These are phyloP conservation scores for Amphilophus citrinellus DNA, from an alignment of 2,113 vertebrate genomes.

Conservation along the genomic window DNA sequence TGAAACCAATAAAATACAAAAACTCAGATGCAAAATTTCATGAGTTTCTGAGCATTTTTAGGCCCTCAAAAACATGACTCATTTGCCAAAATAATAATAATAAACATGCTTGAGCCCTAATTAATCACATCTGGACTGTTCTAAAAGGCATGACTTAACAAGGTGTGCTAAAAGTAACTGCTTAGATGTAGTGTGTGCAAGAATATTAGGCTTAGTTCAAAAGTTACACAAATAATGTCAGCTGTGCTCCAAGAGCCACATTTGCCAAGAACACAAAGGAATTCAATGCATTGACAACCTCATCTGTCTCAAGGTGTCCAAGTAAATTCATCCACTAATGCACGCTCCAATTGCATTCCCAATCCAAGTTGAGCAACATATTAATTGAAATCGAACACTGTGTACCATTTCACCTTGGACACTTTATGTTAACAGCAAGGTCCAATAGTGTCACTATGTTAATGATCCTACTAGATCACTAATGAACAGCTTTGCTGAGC, in stretches of 20 bases:
- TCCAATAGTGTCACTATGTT: slow-evolving; percentile 73
- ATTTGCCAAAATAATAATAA: too few relatives aligned
- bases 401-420: slow-evolving; percentile 73
- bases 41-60: too few relatives aligned
- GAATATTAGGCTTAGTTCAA: slow-evolving; percentile 33
- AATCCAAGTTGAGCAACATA: slow-evolving; percentile 73
- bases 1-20: too few relatives aligned
- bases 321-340: slow-evolving; percentile 70
- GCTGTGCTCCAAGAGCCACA: slow-evolving; percentile 26
- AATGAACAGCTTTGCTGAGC: slow-evolving; percentile 76
- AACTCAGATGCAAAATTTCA: too few relatives aligned
- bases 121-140: background rate
- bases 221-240: slow-evolving; percentile 54
- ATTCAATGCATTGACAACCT: slow-evolving; percentile 79
- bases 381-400: slow-evolving; percentile 78
- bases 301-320: slow-evolving; percentile 76
- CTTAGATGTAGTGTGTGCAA: slow-evolving; percentile 9
- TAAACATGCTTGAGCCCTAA: too few relatives aligned
- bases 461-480: slow-evolving; percentile 69
- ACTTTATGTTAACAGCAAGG: slow-evolving; percentile 61
- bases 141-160: background rate
- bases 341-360: slow-evolving; percentile 62
- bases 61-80: too few relatives aligned
- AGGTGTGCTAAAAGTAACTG: background rate
- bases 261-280: slow-evolving; percentile 69